A percentile compares a stretch with the other conserved stretches of the same genome.
phyloP scores from a whole-genome alignment of 2,888 invertebrate genomes.

The Actias luna region DNA sequence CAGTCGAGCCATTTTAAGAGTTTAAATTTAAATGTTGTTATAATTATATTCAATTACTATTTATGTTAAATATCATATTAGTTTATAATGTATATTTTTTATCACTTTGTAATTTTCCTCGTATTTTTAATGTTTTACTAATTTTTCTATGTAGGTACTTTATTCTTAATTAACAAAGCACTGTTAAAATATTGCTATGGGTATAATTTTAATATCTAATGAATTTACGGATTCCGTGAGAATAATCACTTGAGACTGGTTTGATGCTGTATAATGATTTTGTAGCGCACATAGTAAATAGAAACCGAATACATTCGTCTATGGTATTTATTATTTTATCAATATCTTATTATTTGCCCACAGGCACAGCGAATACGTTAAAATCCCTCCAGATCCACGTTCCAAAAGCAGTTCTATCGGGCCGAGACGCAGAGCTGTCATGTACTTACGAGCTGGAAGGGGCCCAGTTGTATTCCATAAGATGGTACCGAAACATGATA shows the following conservation, averaged over 20 bases:
- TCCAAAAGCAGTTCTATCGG: conserved; percentile 78
- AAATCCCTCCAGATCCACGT: conserved; percentile 76
- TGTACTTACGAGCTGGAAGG: conserved; percentile 83
- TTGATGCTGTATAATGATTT: neutral
- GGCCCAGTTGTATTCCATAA: conserved; percentile 87
- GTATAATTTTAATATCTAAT: too few relatives aligned
- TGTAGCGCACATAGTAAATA: neutral
- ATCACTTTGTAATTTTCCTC: too few relatives aligned
- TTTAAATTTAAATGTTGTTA: too few relatives aligned
- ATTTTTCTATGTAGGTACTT: too few relatives aligned
- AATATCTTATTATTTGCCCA: neutral
- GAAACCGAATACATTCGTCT: neutral
- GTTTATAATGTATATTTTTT: too few relatives aligned
- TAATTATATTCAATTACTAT: too few relatives aligned
- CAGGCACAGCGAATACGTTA: conserved; percentile 71
- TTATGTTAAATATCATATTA: too few relatives aligned
- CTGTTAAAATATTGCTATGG: too few relatives aligned
- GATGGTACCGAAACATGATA: conserved; percentile 88
- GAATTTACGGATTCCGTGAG: too few relatives aligned
- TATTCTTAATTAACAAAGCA: too few relatives aligned
- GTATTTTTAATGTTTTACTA: too few relatives aligned
- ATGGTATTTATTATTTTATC: neutral
- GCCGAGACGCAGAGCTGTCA: conserved; percentile 74
- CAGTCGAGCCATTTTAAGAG: too few relatives aligned
- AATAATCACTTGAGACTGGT: neutral